Evolutionary conservation across 2,113 vertebrate species (phyloP).

Genomic region (Atherinomorus stipes): DNA sequence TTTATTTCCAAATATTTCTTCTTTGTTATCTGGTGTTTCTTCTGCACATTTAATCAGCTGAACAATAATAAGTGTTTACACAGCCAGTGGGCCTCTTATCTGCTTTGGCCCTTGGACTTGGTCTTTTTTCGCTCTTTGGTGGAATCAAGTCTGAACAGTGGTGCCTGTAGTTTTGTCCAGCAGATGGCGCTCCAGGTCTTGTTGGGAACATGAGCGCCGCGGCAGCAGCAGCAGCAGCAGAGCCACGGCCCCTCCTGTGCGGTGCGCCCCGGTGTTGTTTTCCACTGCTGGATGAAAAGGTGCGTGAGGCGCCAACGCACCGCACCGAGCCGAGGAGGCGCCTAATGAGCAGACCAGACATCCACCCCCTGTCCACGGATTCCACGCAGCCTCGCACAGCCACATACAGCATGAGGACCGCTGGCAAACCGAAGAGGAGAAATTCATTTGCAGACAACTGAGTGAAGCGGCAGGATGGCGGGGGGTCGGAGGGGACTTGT

Average conservation of each 20-base stretch:
- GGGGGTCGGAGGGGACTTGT: conserved; percentile 95
- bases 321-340: conserved; percentile 53
- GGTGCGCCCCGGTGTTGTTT: conserved; percentile 49
- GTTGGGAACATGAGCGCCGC: not conserved
- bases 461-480: conserved; percentile 87
- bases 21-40: not conserved
- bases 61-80: too few species aligned
- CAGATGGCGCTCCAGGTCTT: conserved; percentile 64
- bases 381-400: conserved; percentile 37
- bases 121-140: too few species aligned
- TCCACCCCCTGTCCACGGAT: conserved; percentile 23
- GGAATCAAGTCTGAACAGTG: too few species aligned
- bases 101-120: too few species aligned
- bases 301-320: conserved; percentile 60
- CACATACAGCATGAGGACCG: conserved; percentile 82
- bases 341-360: conserved; percentile 45
- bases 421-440: conserved; percentile 46
- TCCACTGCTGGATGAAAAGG: conserved; percentile 66
- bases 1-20: not conserved
- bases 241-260: conserved; percentile 51
- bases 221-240: not conserved
- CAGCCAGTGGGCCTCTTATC: too few species aligned
- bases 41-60: not conserved
- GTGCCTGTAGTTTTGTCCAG: conserved; percentile 29
- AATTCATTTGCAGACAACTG: conserved; percentile 77